Conservation (phyloP, 2,888 invertebrate species). For the Schrankia costaestrigalis region DNA sequence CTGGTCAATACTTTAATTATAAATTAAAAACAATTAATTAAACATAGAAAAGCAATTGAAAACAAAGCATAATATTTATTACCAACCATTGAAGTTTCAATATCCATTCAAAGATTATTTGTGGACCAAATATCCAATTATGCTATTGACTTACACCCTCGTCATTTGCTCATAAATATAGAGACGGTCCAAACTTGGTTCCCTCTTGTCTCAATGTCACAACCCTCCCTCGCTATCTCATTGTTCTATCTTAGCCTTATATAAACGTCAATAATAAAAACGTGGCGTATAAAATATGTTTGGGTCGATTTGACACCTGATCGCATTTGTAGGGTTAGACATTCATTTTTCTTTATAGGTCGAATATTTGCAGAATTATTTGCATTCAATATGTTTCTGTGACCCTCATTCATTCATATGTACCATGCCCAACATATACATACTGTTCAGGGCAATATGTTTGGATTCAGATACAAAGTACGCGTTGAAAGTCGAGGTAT, state of each 20-base stretch:
- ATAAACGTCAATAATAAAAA: conserved; percentile 2
- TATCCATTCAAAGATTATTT: too few relatives aligned
- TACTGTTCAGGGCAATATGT: too few relatives aligned
- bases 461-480: too few relatives aligned
- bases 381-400: conserved; percentile 18
- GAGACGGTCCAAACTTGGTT: conserved; percentile 1
- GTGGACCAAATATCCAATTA: background rate
- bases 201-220: conserved; percentile 1
- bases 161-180: background rate
- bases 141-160: background rate
- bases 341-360: conserved; percentile 2
- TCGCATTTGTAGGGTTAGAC: conserved; percentile 5
- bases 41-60: too few relatives aligned
- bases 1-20: too few relatives aligned
- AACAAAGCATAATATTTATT: too few relatives aligned
- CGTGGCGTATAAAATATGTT: conserved; percentile 1
- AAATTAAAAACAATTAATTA: too few relatives aligned
- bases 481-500: too few relatives aligned
- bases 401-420: too few relatives aligned
- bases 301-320: conserved; percentile 9
- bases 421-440: too few relatives aligned
- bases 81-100: too few relatives aligned
- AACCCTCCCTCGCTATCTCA: conserved; percentile 2
- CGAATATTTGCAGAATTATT: conserved; percentile 3
- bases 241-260: conserved; percentile 2